Evolutionary conservation across 2,797 vertebrate species (phyloP), one percentile per base, ranked within the genome.

Genomic region (Cryptoprocta ferox): DNA sequence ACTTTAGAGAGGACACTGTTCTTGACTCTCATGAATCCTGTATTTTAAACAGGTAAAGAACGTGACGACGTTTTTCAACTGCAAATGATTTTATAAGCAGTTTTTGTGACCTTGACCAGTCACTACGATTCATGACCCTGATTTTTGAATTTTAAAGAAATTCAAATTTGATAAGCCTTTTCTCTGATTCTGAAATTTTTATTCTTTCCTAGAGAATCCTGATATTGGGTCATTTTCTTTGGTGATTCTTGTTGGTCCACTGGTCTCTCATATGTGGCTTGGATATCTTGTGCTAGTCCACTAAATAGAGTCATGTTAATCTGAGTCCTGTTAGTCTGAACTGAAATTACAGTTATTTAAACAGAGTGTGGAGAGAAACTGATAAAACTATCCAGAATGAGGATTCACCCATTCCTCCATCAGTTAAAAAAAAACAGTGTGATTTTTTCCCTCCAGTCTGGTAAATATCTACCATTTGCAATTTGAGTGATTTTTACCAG

Each of bases 111-210:
- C 79, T 71, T 75, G 59, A 59, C 45, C 59, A 50, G 37, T 79
- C 61, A 61, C n/a, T 39, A 42, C 87, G 89, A 73, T 42, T 71
- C 11, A 13, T 6, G 3, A 42, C 73, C 73, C 35, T 91, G 84
- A 39, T 89, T 93, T 95, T 90, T 66, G 39, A 28, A 78, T 76
- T 76, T 30, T 96, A 86, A 75, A 37, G 37, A 70, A 37, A 18
- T 75, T 66, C 0, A 37, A 15, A 37, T 76, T 86, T 66, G 53
- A 48, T 37, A 59, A 82, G 45, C 35, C 42, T 87, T 59, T 90
- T 95, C 15, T 63, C 10, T 91, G 61, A 28, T 37, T 91, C 79
- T 91, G 70, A 93, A 53, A 19, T 50, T 91, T 85, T 81, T 91
- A 32, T 88, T 83, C 66, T 61, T 90, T 37, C 2, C 56, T 24